Evolutionary conservation across 2,888 invertebrate genomes (phyloP), one percentile per base, ranked within the genome.

Genomic region (Drosophila longiperda): DNA sequence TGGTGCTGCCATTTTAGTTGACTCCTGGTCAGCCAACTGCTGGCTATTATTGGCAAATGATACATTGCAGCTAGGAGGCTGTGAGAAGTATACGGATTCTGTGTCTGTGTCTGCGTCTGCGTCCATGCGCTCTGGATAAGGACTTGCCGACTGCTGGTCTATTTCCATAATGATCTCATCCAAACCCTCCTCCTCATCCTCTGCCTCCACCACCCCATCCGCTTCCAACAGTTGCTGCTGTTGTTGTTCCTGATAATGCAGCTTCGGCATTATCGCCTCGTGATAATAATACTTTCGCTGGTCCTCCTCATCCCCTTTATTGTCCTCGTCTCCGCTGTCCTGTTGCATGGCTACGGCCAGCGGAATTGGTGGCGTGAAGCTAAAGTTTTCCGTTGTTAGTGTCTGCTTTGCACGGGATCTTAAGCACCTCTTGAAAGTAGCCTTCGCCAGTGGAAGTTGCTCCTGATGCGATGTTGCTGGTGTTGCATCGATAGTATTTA

Each of bases 21-120:
- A 9, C 17, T 49, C n/a, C 48, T 36, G 17, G 9, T 32, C 11
- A 9, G 20, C 3, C 29, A 57, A 57, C 8, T 45, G 11, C 15
- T 49, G 20, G 9, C 2, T 29, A 38, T 12, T 32, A 9, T 34
- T 45, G 1, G 55, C 61, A 9, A 83, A 45, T 0, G 90, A 89
- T 20, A 63, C 77, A 60, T 91, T 78, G 42, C 79, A 74, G 2
- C 88, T 83, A 5, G 79, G 69, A 45, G 80, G 5, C 0, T 91
- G 90, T 6, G 91, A 91, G 33, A 83, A 48, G 50, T 84, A 90
- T 54, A 82, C 74, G 1, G 85, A 85, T 5, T 80, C 83, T 0
- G 84, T 83, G 0, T 62, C 78, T 0, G 82, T 75, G 0, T 80
- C 83, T 0, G 84, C 82, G 0, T 62, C 78, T 0, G 82, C 75